Evolutionary conservation across 2,113 vertebrate genomes (phyloP).

Genomic region (Castor canadensis): DNA sequence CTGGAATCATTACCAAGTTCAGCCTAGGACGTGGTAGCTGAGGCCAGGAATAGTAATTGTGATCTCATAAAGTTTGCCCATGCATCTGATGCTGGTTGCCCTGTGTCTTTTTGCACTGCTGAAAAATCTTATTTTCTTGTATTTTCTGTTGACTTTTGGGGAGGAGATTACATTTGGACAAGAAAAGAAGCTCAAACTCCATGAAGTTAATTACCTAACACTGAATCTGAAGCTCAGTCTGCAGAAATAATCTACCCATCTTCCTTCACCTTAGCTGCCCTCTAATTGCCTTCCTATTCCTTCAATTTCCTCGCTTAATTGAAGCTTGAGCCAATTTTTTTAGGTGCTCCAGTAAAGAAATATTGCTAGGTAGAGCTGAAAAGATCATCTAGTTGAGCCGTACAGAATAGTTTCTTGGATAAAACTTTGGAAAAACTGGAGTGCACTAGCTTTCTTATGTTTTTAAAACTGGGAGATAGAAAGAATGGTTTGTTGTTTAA

Average conservation of each 20-base stretch:
- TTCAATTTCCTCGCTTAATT: slow-evolving; percentile 74
- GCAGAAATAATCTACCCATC: slow-evolving; percentile 61
- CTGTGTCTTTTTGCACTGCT: not conserved
- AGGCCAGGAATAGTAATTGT: not conserved
- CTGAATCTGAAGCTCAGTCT: slow-evolving; percentile 62
- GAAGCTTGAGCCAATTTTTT: slow-evolving; percentile 76
- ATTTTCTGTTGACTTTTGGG: slow-evolving; percentile 58
- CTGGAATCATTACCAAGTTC: not conserved
- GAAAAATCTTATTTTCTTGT: slow-evolving; percentile 65
- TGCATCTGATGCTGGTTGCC: not conserved
- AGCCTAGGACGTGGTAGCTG: not conserved
- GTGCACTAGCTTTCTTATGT: not conserved
- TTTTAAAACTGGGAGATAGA: not conserved
- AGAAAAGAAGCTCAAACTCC: slow-evolving; percentile 76
- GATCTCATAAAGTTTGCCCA: not conserved
- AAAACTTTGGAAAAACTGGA: not conserved
- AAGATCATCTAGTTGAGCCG: slow-evolving; percentile 47
- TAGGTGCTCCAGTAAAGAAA: slow-evolving; percentile 48
- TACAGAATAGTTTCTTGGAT: slow-evolving; percentile 50
- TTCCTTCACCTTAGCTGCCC: slow-evolving; percentile 57
- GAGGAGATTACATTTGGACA: slow-evolving; percentile 73
- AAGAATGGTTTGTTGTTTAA: not conserved
- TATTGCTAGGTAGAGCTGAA: slow-evolving; percentile 53
- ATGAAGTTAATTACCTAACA: slow-evolving; percentile 78
- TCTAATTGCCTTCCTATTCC: slow-evolving; percentile 71